These are phyloP conservation scores for Hapalemur alaotrensis DNA, from an alignment of 2,797 vertebrate genomes.

Conservation along the genomic window DNA sequence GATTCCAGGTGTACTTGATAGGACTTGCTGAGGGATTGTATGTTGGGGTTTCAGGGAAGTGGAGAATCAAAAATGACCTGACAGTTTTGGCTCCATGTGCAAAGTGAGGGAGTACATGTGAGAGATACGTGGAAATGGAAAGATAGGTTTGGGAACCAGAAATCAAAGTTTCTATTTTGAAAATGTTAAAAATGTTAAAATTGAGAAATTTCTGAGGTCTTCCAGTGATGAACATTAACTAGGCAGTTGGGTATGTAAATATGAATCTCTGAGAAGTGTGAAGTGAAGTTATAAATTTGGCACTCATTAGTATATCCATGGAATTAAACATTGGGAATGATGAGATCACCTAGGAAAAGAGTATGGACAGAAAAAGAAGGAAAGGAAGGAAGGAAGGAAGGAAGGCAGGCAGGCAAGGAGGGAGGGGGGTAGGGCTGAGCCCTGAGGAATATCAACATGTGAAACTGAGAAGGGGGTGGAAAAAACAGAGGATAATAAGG, in stretches of 20 bases:
- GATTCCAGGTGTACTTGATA: background rate
- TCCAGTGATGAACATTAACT: background rate
- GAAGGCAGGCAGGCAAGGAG: too few relatives aligned
- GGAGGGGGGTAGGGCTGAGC: background rate
- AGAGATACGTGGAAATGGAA: background rate
- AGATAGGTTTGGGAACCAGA: background rate
- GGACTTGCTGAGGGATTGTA: background rate
- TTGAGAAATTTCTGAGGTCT: background rate
- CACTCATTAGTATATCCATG: background rate
- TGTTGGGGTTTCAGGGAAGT: background rate
- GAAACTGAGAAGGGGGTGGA: background rate
- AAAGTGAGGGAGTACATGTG: background rate
- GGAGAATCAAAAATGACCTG: background rate
- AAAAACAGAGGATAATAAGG: background rate
- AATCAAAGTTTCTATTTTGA: background rate
- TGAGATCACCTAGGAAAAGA: background rate
- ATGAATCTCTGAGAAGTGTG: constrained; percentile 12
- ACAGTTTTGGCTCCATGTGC: background rate
- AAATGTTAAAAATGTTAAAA: background rate
- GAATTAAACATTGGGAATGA: background rate
- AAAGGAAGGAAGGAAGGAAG: background rate
- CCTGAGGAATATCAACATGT: background rate
- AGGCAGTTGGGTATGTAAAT: background rate
- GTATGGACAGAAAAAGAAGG: background rate
- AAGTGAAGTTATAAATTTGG: background rate